Evolutionary conservation across 1,140 invertebrate species (phyloP).

Genomic region (Lepidotrigona ventralis): DNA sequence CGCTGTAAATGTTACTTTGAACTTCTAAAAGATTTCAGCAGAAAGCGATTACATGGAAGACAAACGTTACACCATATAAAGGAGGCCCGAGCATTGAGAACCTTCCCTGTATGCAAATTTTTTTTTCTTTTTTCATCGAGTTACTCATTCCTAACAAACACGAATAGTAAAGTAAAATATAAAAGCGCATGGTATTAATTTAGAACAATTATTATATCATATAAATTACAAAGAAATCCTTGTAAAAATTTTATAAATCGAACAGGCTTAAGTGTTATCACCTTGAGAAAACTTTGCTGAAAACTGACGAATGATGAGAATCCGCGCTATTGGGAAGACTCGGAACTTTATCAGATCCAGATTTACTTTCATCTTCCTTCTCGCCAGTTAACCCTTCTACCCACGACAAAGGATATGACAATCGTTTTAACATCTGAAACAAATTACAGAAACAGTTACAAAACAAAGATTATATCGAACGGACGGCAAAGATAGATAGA

Average conservation of each 20-base stretch:
- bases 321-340: slow-evolving; percentile 84
- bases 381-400: slow-evolving; percentile 92
- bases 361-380: slow-evolving; percentile 80
- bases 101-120: slow-evolving; percentile 33
- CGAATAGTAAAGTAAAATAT: slow-evolving; percentile 47
- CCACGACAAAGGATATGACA: slow-evolving; percentile 95
- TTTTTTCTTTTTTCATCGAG: slow-evolving; percentile 18
- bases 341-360: slow-evolving; percentile 74
- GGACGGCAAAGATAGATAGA: background rate
- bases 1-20: slow-evolving; percentile 19
- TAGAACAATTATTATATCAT: slow-evolving; percentile 36
- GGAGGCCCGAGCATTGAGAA: slow-evolving; percentile 13
- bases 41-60: slow-evolving; percentile 54
- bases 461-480: background rate
- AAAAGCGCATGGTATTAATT: slow-evolving; percentile 43
- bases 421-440: slow-evolving; percentile 91
- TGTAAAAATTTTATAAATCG: slow-evolving; percentile 7
- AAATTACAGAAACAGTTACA: background rate
- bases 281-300: slow-evolving; percentile 95
- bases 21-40: slow-evolving; percentile 41
- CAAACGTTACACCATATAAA: slow-evolving; percentile 43
- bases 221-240: slow-evolving; percentile 18
- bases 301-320: slow-evolving; percentile 87
- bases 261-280: slow-evolving; percentile 73
- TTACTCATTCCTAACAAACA: slow-evolving; percentile 54